phyloP scores from a whole-genome alignment of 2,888 invertebrate genomes.

The Panopea generosa region DNA sequence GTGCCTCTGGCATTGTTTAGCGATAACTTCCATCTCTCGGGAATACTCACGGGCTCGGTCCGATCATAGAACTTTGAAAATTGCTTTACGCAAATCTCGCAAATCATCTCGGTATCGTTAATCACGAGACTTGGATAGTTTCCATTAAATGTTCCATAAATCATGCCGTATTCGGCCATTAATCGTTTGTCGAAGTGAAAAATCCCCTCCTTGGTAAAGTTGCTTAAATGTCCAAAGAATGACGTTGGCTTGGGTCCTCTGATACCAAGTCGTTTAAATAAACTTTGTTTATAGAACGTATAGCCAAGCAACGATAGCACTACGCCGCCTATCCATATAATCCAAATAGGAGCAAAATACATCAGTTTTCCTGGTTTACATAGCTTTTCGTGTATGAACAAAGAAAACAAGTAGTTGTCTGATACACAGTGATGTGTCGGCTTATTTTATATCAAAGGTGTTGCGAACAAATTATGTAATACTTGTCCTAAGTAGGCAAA shows the following conservation, averaged over 20 bases:
- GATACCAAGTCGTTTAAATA: slow-evolving; percentile 41
- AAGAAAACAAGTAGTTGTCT: no score
- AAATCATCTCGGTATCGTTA: slow-evolving; percentile 64
- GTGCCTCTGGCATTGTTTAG: slow-evolving; percentile 44
- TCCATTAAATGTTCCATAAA: slow-evolving; percentile 56
- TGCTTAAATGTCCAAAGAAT: slow-evolving; percentile 42
- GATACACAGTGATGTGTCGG: no score
- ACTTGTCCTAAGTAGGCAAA: no score
- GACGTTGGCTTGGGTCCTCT: slow-evolving; percentile 38
- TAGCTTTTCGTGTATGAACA: no score
- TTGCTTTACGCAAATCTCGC: slow-evolving; percentile 61
- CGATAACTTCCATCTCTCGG: slow-evolving; percentile 27
- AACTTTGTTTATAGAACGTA: slow-evolving; percentile 38
- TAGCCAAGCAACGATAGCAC: slow-evolving; percentile 26
- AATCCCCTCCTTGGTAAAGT: slow-evolving; percentile 42
- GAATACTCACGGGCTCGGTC: slow-evolving; percentile 16
- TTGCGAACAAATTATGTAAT: no score
- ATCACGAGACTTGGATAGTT: slow-evolving; percentile 52
- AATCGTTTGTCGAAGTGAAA: slow-evolving; percentile 41
- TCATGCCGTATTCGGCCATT: slow-evolving; percentile 51
- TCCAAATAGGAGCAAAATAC: slow-evolving; percentile 23
- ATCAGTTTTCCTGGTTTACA: no score
- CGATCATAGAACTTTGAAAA: slow-evolving; percentile 66
- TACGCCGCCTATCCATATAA: slow-evolving; percentile 20
- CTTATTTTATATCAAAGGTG: no score